Evolutionary conservation across 2,888 invertebrate genomes (phyloP).

Genomic region (Palloptera scutellata): DNA sequence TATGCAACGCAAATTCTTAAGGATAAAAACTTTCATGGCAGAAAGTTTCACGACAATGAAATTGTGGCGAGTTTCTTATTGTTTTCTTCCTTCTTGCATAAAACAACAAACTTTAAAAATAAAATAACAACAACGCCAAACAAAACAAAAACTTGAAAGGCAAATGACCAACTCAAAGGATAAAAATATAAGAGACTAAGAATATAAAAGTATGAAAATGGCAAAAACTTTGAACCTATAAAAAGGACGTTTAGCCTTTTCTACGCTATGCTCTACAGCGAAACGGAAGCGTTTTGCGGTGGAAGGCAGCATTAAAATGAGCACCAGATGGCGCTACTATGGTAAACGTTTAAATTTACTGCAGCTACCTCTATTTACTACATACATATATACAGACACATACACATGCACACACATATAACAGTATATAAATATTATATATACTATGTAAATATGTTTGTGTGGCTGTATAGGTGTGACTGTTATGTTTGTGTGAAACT

Average conservation of each 20-base stretch:
- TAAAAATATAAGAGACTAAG: background rate
- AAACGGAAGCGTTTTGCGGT: slow-evolving; percentile 25
- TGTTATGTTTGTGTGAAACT: slow-evolving; percentile 1
- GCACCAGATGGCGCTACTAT: slow-evolving; percentile 32
- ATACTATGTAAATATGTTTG: slow-evolving; percentile 20
- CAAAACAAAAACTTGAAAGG: slow-evolving; percentile 6
- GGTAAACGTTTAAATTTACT: background rate
- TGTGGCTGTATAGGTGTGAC: background rate
- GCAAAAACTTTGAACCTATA: slow-evolving; percentile 23
- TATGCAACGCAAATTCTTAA: background rate
- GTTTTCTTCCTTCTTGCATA: background rate
- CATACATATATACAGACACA: background rate
- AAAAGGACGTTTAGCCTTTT: slow-evolving; percentile 12
- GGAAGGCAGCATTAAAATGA: slow-evolving; percentile 32
- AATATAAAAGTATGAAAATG: background rate
- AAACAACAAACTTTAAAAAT: slow-evolving; percentile 3
- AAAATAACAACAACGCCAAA: slow-evolving; percentile 27
- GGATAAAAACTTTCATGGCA: background rate
- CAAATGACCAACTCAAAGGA: slow-evolving; percentile 11
- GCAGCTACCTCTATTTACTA: background rate
- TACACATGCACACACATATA: background rate
- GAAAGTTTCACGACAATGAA: slow-evolving; percentile 8
- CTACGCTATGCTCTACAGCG: slow-evolving; percentile 18
- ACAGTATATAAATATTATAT: background rate
- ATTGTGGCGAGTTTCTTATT: slow-evolving; percentile 8